Base-by-base conservation (phyloP, 2,888 invertebrate genomes). In the Dione vanillae region DNA sequence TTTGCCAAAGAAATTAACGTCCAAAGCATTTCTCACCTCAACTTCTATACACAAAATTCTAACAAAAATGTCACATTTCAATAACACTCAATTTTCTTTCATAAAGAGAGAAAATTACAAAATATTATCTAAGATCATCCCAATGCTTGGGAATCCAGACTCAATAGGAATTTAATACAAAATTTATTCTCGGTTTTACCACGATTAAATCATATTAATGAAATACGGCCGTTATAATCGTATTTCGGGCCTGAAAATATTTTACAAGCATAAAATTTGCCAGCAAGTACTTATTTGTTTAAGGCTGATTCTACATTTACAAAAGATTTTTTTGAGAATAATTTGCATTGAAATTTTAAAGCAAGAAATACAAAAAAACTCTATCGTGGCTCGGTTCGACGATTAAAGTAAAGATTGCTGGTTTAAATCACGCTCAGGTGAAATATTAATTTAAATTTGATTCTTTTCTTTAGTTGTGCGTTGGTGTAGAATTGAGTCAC, bases 181-280 rank as follows among this genome's bases (percentile, higher is more conserved):
- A 64, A 65, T 20, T 37, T 41, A 43, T 52, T 52, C 27, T 52
- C 11, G 27, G 62, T 54, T 64, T 45, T 27, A 19, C 54, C 35
- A 49, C 51, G 58, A 68, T 40, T 35, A 51, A 59, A 54, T 61
- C 52, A 61, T 67, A 64, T 68, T 69, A 69, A 65, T 69, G 65
- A 65, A 71, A 69, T 65, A 71, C 59, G 52, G 35, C 65, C 65
- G 65, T 54, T 47, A 69, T 73, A 70, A 71, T 71, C 66, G 58
- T 69, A 65, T 71, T 67, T 70, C 67, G 59, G 64, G 43, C 40
- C 65, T 35, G 65, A 67, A 83, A 84, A 83, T 85, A 82, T 83
- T 83, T 80, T 81, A 82, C 80, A 80, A 83, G 82, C 78, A 78
- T 74, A 76, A 82, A 85, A 84, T 86, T 82, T 82, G 81, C 82